Percentiles rank a stretch among this genome's conserved stretches.
Conservation (phyloP, 2,888 invertebrate species). For the Lomographa bimaculata region DNA sequence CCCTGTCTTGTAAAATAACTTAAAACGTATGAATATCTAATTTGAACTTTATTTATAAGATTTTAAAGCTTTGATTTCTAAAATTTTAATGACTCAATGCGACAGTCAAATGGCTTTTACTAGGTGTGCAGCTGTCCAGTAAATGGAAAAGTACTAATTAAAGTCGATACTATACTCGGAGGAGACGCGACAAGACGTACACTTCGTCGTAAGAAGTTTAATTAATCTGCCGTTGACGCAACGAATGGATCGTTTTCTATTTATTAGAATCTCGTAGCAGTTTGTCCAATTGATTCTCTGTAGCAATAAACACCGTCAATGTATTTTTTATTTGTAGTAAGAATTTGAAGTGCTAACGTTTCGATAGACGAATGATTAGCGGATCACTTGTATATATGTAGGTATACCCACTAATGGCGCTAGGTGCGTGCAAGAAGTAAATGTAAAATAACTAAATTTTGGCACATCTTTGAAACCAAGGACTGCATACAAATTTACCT, state of each 20-base stretch:
- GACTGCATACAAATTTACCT: constrained; percentile 43
- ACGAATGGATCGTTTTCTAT: constrained; percentile 63
- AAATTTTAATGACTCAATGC: constrained; percentile 36
- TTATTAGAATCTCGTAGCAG: constrained; percentile 61
- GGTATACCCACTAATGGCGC: constrained; percentile 62
- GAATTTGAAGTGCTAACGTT: constrained; percentile 74
- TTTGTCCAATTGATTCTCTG: constrained; percentile 72
- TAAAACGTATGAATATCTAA: constrained; percentile 5
- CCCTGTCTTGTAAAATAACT: constrained; percentile 57
- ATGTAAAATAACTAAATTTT: constrained; percentile 63
- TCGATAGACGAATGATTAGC: constrained; percentile 70
- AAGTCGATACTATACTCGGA: constrained; percentile 59
- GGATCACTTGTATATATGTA: constrained; percentile 68
- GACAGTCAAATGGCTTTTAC: constrained; percentile 73
- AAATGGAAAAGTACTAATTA: constrained; percentile 80
- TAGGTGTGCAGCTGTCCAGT: constrained; percentile 69
- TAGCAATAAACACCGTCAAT: constrained; percentile 63
- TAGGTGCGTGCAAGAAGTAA: constrained; percentile 53
- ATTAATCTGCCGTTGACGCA: constrained; percentile 74
- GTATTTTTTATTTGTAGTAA: constrained; percentile 64
- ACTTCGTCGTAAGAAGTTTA: constrained; percentile 68
- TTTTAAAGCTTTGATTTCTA: constrained; percentile 52
- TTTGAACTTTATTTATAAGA: constrained; percentile 40
- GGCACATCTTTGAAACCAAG: constrained; percentile 65
- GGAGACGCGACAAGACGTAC: constrained; percentile 64